These are phyloP conservation scores for Pitta sordida DNA, from an alignment of 2,113 vertebrate species.

Conservation along the genomic window DNA sequence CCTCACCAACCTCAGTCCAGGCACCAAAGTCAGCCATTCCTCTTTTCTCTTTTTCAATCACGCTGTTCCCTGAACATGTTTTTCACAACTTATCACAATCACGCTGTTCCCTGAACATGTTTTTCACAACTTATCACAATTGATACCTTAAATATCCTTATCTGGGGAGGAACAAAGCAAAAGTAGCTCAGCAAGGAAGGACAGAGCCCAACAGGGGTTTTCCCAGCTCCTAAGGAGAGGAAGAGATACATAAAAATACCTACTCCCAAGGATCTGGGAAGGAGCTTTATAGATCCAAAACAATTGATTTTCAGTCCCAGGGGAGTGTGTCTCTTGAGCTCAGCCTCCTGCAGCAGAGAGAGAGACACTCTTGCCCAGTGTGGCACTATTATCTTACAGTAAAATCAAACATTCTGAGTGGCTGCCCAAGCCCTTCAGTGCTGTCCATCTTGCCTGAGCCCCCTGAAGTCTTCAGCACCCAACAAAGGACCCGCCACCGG, in stretches of 20 bases:
- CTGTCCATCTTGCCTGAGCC: background rate
- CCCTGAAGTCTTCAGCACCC: background rate
- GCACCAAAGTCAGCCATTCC: background rate
- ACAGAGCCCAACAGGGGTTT: background rate
- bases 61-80: background rate
- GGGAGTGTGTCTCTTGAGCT: background rate
- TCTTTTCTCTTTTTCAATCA: background rate
- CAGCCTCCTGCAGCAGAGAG: background rate
- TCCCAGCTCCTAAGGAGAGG: background rate
- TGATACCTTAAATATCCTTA: background rate
- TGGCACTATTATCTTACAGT: background rate
- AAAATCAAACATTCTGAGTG: background rate
- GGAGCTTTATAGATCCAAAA: background rate
- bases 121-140: background rate
- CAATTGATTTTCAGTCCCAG: background rate
- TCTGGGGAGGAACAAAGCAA: background rate
- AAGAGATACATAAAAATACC: background rate
- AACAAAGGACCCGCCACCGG: background rate
- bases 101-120: too few species aligned
- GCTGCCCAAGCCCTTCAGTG: background rate
- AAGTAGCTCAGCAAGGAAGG: background rate
- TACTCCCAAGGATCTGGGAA: background rate
- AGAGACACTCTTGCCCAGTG: fast-evolving
- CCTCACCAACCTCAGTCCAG: background rate
- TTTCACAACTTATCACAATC: background rate